A percentile compares a stretch with the other conserved stretches of the same genome.
These are phyloP conservation scores for Empidonax alnorum DNA, from an alignment of 2,113 vertebrate genomes.

Conservation along the genomic window DNA sequence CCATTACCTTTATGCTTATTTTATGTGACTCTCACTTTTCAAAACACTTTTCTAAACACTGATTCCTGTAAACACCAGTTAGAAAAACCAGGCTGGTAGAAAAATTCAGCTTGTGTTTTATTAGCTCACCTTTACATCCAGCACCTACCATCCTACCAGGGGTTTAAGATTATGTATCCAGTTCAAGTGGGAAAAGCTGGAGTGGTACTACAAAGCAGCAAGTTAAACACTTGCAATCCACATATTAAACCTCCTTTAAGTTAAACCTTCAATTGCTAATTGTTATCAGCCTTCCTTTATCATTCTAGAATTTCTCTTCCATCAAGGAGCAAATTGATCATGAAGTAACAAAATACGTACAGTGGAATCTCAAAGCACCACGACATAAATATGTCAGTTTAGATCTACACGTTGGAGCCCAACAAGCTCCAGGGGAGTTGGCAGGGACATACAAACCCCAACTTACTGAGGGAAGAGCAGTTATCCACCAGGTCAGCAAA, in stretches of 20 bases:
- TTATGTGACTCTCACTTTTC: background rate
- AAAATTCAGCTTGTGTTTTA: background rate
- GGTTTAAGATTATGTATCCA: background rate
- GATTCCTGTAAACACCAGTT: background rate
- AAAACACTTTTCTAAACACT: background rate
- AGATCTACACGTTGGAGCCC: background rate
- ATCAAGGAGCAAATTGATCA: background rate
- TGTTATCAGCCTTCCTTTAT: background rate
- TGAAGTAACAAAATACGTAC: background rate
- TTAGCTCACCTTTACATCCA: background rate
- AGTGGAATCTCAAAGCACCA: background rate
- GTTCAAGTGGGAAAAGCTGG: background rate
- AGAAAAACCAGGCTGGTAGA: background rate
- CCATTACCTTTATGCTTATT: background rate
- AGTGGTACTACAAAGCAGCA: background rate
- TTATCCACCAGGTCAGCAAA: constrained; percentile 77
- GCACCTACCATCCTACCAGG: background rate
- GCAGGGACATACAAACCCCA: background rate
- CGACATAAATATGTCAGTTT: background rate
- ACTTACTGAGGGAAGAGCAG: constrained; percentile 86
- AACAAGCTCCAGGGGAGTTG: background rate
- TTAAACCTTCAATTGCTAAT: background rate
- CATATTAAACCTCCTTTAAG: background rate
- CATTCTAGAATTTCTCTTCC: background rate
- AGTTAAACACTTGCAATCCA: background rate